Evolutionary conservation across 2,888 invertebrate genomes (phyloP).

Genomic region (Sylvicola cinctus): DNA sequence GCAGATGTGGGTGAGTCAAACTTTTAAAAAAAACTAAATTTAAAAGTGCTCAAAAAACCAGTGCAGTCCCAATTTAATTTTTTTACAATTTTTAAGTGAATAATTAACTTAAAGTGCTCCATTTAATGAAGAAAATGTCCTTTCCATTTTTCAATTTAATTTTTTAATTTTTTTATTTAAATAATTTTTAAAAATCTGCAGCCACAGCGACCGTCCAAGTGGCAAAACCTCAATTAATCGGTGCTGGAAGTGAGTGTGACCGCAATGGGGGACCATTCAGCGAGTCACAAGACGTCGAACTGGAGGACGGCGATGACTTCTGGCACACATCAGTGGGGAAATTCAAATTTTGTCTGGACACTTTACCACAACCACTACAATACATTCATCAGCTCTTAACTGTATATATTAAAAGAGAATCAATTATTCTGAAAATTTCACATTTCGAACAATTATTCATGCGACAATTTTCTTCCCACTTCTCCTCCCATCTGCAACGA

Average conservation of each 20-base stretch:
- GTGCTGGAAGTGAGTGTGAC: conserved; percentile 28
- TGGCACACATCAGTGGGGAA: conserved; percentile 89
- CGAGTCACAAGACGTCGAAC: conserved; percentile 38
- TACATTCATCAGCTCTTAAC: conserved; percentile 79
- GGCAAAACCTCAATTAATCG: conserved; percentile 53
- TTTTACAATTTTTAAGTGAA: not conserved
- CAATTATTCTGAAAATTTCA: too few species aligned
- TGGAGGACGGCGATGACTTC: conserved; percentile 53
- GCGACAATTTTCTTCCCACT: too few species aligned
- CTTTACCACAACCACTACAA: conserved; percentile 79
- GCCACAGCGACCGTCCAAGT: conserved; percentile 51
- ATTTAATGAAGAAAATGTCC: not conserved
- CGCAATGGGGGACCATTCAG: conserved; percentile 46
- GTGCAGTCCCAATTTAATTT: too few species aligned
- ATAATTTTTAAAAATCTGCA: conserved; percentile 11
- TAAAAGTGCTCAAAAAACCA: too few species aligned
- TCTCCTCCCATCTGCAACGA: too few species aligned
- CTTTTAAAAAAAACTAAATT: conserved; percentile 15
- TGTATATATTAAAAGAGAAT: too few species aligned
- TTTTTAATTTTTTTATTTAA: not conserved
- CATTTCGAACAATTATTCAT: too few species aligned
- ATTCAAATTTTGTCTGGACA: conserved; percentile 75
- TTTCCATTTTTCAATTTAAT: not conserved
- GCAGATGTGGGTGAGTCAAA: conserved; percentile 62
- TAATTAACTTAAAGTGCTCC: not conserved